Evolutionary conservation across 2,113 vertebrate species (phyloP), one percentile per base, ranked within the genome.

Genomic region (Labrus mixtus): DNA sequence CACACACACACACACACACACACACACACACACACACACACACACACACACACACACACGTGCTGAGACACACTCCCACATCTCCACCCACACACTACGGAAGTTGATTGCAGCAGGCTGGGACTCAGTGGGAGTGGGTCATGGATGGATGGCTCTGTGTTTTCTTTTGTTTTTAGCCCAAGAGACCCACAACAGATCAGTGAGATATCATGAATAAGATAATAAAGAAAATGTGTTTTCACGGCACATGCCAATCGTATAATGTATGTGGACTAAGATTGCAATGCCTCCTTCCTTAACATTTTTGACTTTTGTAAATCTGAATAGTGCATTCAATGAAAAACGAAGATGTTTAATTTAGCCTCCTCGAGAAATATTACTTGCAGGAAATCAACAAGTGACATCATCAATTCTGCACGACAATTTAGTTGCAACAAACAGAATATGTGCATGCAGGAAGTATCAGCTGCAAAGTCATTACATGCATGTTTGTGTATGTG

Each of bases 61-160:
- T 20, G 48, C 50, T 43, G 25, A 53, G 78, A 73, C 80, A 57
- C 68, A 81, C 78, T 73, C 83, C 67, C 87, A 80, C 84, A 33
- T 61, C 59, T 73, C 54, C 50, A 78, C 85, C 80, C 60, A 72
- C 75, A 61, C 22, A 6, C 62, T 66, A 81, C 68, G 51, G 71
- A 76, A 79, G 86, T 69, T 79, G 87, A 90, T 87, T 74, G 73
- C 71, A 73, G 69, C 57, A 56, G 66, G 81, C 80, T 82, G 82
- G 59, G 71, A 81, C 71, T 84, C 80, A 56, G 88, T 84, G 78
- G 85, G 87, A 78, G 87, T 46, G 68, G 83, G 89, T 90, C 85
- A 89, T 19, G 74, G 77, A 55, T 76, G 66, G 68, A 69, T 75
- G 80, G 76, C 57, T 82, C 68, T 59, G 64, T 85, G 62, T 82